A percentile compares a stretch with the other conserved stretches of the same genome.
Conservation (phyloP, 64 coral and sea anemone genomes). For the Montipora capricornis region DNA sequence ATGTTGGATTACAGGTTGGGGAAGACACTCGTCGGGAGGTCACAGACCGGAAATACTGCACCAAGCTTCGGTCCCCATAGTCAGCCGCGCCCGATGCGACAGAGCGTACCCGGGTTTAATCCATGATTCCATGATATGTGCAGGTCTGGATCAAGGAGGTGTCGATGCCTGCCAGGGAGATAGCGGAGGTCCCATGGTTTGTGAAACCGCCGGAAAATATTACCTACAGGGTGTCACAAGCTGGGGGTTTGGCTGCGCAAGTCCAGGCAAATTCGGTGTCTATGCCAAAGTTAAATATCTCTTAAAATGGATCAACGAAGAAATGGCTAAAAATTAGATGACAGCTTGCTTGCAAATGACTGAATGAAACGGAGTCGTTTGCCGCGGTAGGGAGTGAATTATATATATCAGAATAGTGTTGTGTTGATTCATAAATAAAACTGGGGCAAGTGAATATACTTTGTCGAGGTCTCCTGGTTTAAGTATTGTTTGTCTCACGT, state of each 20-base stretch:
- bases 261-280: slow-evolving; percentile 61
- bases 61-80: slow-evolving; percentile 59
- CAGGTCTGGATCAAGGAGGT: slow-evolving; percentile 58
- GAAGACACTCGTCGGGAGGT: slow-evolving; percentile 30
- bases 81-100: slow-evolving; percentile 19
- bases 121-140: slow-evolving; percentile 63
- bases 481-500: too few relatives aligned
- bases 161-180: slow-evolving; percentile 69
- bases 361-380: background rate
- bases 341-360: background rate
- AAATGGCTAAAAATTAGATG: slow-evolving; percentile 12
- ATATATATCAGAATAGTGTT: background rate
- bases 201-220: slow-evolving; percentile 23
- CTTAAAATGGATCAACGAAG: background rate
- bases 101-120: slow-evolving; percentile 44
- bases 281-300: slow-evolving; percentile 68
- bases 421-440: background rate
- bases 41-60: slow-evolving; percentile 4
- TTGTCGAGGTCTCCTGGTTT: too few relatives aligned
- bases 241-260: slow-evolving; percentile 60
- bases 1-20: slow-evolving; percentile 58
- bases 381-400: background rate
- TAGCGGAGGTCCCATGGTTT: slow-evolving; percentile 38
- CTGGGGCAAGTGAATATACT: background rate
- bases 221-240: slow-evolving; percentile 57